Base-by-base conservation (phyloP, 1,140 invertebrate species). In the Panulirus ornatus region DNA sequence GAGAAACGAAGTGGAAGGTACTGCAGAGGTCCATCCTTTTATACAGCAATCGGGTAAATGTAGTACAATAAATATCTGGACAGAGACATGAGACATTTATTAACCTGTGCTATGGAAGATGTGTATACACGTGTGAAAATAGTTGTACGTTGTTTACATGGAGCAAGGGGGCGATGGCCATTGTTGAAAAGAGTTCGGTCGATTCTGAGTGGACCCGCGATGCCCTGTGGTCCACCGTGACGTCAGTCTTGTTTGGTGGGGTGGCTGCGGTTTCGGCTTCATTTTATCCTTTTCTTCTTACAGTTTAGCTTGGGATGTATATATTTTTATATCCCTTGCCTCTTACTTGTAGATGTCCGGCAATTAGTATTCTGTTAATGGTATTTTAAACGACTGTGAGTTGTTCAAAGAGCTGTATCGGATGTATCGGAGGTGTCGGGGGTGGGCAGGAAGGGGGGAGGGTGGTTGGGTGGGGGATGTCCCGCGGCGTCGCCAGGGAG, bases 201-300 rank as follows among this genome's bases (percentile, higher is more conserved):
- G 70, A 63, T 78, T 51, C 73, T 19, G 51, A 63, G 82, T 44
- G 82, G 84, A 71, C 66, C 71, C 84, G 44, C 47, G 73, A 44
- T 86, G 75, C 85, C 85, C 85, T 58, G 75, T 66, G 75, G 85
- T 79, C 76, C 75, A 30, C 54, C 40, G 75, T 88, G 85, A 88
- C 85, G 85, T 88, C 85, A 88, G 22, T 51, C 22, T 36, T 78
- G 76, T 79, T 79, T 42, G 75, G 58, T 19, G 47, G 38, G 54
- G 38, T 63, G 73, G 51, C 73, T 54, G 19, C 75, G 73, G 84
- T 38, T 63, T 78, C n/a, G 54, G 85, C 75, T 70, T 84, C 81
- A 16, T 19, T 42, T n/a, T 30, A 30, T 79, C 44, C 3, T 27
- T 42, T 19, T 27, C 11, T 79, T 79, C 0, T 47, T 16, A 16